These are phyloP conservation scores for Ornithoptera priamus DNA, from an alignment of 2,888 invertebrate genomes.

Conservation along the genomic window DNA sequence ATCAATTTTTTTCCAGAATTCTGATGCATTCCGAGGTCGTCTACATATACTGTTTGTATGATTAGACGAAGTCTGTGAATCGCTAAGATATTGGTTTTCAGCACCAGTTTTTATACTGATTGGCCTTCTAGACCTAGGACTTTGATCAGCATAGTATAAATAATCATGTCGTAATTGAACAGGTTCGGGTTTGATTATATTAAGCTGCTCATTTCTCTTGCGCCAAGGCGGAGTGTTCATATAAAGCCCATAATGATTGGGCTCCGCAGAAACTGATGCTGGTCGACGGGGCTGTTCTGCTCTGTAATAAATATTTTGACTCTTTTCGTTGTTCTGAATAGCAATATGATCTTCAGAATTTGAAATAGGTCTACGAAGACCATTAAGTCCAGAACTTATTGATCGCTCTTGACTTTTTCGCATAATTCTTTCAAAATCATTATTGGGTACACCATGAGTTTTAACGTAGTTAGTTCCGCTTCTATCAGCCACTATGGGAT, in stretches of 20 bases:
- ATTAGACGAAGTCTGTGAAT: constrained; percentile 67
- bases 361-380: constrained; percentile 71
- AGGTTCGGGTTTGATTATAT: constrained; percentile 64
- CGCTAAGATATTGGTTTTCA: constrained; percentile 74
- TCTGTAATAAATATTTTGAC: constrained; percentile 55
- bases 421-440: constrained; percentile 74
- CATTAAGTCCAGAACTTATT: constrained; percentile 67
- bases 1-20: constrained; percentile 84
- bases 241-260: constrained; percentile 70
- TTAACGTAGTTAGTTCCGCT: constrained; percentile 51
- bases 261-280: constrained; percentile 74
- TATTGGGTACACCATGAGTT: constrained; percentile 68
- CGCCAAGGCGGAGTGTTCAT: constrained; percentile 68
- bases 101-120: constrained; percentile 82
- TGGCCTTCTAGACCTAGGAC: constrained; percentile 86
- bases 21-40: constrained; percentile 77
- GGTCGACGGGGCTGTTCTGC: constrained; percentile 70
- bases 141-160: constrained; percentile 85
- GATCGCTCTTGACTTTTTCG: constrained; percentile 72
- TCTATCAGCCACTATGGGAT: constrained; percentile 56
- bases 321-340: constrained; percentile 72
- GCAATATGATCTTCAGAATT: constrained; percentile 77
- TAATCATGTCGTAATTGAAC: constrained; percentile 73
- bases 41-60: constrained; percentile 56
- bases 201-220: constrained; percentile 53